These are phyloP conservation scores for Ceratosolen fusciceps DNA, from an alignment of 1,140 invertebrate genomes.

Conservation along the genomic window DNA sequence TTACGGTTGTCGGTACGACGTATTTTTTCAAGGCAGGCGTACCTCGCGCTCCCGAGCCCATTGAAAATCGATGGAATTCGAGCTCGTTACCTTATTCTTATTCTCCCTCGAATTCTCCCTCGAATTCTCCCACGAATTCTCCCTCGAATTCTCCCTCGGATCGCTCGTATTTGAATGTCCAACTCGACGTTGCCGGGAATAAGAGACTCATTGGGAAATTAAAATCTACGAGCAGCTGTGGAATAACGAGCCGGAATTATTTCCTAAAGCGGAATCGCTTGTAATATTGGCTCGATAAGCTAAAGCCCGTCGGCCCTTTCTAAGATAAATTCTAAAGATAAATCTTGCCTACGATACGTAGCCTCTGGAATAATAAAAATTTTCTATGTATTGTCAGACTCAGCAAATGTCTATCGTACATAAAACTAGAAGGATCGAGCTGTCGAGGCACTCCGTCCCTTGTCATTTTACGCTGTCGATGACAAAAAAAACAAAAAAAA, in stretches of 20 bases:
- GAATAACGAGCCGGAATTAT: too few relatives aligned
- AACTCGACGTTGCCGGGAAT: too few relatives aligned
- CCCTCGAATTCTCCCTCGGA: too few relatives aligned
- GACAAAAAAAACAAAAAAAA: not conserved
- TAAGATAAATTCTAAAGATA: not conserved
- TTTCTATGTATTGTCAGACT: not conserved
- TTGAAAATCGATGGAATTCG: too few relatives aligned
- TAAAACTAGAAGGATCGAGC: not conserved
- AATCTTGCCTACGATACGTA: not conserved
- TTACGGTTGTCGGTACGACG: too few relatives aligned
- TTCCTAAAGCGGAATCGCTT: not conserved
- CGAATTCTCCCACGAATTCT: too few relatives aligned
- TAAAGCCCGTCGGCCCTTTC: not conserved
- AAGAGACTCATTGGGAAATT: too few relatives aligned
- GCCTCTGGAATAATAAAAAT: not conserved
- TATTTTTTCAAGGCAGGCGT: too few relatives aligned
- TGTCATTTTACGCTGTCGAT: not conserved
- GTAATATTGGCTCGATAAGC: not conserved
- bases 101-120: too few relatives aligned
- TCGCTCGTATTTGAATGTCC: too few relatives aligned
- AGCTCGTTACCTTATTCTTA: too few relatives aligned
- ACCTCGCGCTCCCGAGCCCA: too few relatives aligned
- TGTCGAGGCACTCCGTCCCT: not conserved
- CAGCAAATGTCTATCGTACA: slow-evolving; percentile 13
- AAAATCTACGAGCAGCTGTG: not conserved